Base-by-base conservation (phyloP, 1,140 invertebrate species). In the Sitobion miscanthi region DNA sequence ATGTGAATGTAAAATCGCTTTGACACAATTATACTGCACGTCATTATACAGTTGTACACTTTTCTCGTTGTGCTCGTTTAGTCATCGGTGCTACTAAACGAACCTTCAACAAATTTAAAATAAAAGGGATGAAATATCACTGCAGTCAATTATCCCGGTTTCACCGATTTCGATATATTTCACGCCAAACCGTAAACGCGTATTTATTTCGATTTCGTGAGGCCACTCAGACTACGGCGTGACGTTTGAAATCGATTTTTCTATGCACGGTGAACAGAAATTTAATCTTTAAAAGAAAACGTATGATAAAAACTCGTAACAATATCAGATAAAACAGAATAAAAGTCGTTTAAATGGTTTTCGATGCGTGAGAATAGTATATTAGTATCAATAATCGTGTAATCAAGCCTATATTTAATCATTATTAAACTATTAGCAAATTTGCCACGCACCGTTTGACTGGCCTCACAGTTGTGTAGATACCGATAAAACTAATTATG, bases 391-490 rank as follows among this genome's bases (percentile, higher is more conserved):
- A 77, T 77, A 77, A 17, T 77, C n/a, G n/a, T 35, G n/a, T n/a
- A n/a, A n/a, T 77, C 30, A 77, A n/a, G 14, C 30, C 5, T 17
- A 62, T 62, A 54, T 54, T 77, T n/a, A 77, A 77, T n/a, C 5
- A 77, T 77, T n/a, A 14, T 69, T 69, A n/a, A 69, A 69, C n/a
- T 69, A 14, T 69, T 69, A 5, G 25, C 4, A 77, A n/a, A 4
- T n/a, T n/a, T n/a, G 14, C 2, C 14, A 5, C n/a, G 14, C 4
- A 17, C 14, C 14, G 14, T 0, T 0, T 6, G 62, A n/a, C 4
- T 14, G n/a, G 1, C 14, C 3, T 77, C 14, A 6, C 11, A 69
- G 11, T 69, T 30, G 14, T n/a, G 11, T 77, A 17, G 30, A 14
- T 14, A 69, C 14, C 62, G 62, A n/a, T 77, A 77, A 77, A 77